A percentile compares a stretch with the other conserved stretches of the same genome.
Evolutionary conservation across 2,797 vertebrate genomes (phyloP).

Genomic region (Jordanella pulchra): DNA sequence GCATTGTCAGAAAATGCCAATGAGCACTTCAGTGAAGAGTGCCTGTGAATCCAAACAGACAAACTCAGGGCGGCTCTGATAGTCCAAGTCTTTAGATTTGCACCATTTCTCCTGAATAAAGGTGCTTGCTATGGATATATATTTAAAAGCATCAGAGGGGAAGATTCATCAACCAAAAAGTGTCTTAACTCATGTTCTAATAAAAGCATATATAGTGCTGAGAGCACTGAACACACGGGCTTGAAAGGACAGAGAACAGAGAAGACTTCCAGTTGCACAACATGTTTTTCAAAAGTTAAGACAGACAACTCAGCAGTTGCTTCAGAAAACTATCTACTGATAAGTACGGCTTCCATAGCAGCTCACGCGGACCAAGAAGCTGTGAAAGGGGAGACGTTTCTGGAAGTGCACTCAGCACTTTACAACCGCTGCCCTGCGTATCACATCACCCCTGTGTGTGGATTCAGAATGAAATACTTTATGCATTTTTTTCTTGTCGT

Average conservation of each 20-base stretch:
- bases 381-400: constrained; percentile 31
- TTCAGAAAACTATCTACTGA: constrained; percentile 55
- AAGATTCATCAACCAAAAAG: background rate
- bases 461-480: constrained; percentile 60
- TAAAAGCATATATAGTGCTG: constrained; percentile 15
- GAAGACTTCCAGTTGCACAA: constrained; percentile 70
- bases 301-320: constrained; percentile 63
- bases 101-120: constrained; percentile 6
- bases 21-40: constrained; percentile 66
- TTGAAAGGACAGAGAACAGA: constrained; percentile 60
- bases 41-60: constrained; percentile 57
- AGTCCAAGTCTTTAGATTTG: constrained; percentile 1
- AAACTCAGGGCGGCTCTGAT: constrained; percentile 21
- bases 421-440: constrained; percentile 19
- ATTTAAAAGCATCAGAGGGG: background rate
- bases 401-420: constrained; percentile 22
- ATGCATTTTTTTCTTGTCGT: constrained; percentile 65
- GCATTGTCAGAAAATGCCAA: constrained; percentile 80
- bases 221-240: constrained; percentile 63
- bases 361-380: constrained; percentile 27
- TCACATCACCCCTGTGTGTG: constrained; percentile 21
- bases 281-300: constrained; percentile 66
- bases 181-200: constrained; percentile 4
- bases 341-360: constrained; percentile 47
- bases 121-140: constrained; percentile 4